Evolutionary conservation across 2,113 vertebrate species (phyloP).

Genomic region (Heterochromis multidens): DNA sequence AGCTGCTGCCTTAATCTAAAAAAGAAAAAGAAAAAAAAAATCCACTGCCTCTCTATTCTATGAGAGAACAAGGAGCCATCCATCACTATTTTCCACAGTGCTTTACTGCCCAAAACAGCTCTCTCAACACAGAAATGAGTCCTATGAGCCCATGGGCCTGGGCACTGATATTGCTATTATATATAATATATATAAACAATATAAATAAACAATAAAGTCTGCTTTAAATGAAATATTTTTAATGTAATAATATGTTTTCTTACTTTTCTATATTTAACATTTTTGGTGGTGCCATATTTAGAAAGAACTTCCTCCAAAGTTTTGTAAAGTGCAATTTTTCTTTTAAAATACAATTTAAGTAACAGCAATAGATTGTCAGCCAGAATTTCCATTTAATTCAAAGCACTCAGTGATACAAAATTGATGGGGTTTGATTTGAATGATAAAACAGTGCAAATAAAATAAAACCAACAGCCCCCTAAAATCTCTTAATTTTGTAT

Average conservation of each 20-base stretch:
- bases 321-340: neutral
- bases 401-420: neutral
- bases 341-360: neutral
- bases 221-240: neutral
- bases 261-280: neutral
- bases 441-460: slow-evolving; percentile 11
- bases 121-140: slow-evolving; percentile 51
- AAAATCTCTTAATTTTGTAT: slow-evolving; percentile 52
- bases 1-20: slow-evolving; percentile 42
- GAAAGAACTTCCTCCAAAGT: neutral
- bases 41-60: slow-evolving; percentile 42
- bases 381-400: neutral
- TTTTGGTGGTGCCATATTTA: neutral
- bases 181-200: neutral
- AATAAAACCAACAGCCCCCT: slow-evolving; percentile 20
- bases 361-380: neutral
- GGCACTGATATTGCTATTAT: neutral
- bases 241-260: neutral
- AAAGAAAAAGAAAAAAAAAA: slow-evolving; percentile 16
- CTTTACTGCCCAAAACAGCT: slow-evolving; percentile 48
- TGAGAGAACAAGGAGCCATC: slow-evolving; percentile 59
- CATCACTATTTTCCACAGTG: slow-evolving; percentile 60
- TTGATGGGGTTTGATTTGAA: slow-evolving; percentile 9
- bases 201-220: neutral
- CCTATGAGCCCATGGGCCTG: slow-evolving; percentile 27